Evolutionary conservation across 2,888 invertebrate genomes (phyloP), one percentile per base, ranked within the genome.

Genomic region (Oxystoma pomonae): DNA sequence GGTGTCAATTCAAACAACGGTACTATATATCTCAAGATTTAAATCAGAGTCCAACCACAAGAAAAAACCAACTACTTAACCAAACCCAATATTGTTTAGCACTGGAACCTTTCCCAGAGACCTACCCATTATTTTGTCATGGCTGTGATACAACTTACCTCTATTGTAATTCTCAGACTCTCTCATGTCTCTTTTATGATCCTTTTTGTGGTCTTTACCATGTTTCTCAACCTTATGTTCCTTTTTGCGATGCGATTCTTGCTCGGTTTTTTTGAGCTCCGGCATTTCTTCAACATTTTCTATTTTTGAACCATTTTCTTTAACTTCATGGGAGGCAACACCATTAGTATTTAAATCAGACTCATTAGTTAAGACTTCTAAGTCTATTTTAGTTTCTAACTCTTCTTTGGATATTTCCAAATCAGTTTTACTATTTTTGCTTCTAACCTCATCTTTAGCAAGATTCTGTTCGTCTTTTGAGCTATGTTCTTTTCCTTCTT

Each of bases 371-470:
- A 7, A 3, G 12, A 3, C 12, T 7, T 35, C 12, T 35, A 7
- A 3, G 3, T 53, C 19, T 19, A 19, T 3, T 16, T 19, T 53
- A 53, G 7, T 3, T 56, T 19, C 2, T 59, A 17, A n/a, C 55
- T 16, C 51, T 20, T 56, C 55, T 53, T 60, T 58, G 56, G 2
- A 59, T 16, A 16, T 58, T 58, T 67, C 60, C 61, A 35, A 16
- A n/a, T 62, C 65, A 55, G 55, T 51, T 20, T 63, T 65, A 18
- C 21, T 58, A n/a, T 65, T 61, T 57, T 65, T 65, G 19, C 62
- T 50, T n/a, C 12, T n/a, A n/a, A 12, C n/a, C n/a, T 16, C 17
- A 5, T 53, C 53, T 53, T 19, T 53, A 7, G 53, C 5, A 3
- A 17, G 7, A 19, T 53, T 19, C n/a, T 53, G 5, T 5, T 53